phyloP scores from a whole-genome alignment of 2,113 vertebrate species.

The Laticauda laticaudata region DNA sequence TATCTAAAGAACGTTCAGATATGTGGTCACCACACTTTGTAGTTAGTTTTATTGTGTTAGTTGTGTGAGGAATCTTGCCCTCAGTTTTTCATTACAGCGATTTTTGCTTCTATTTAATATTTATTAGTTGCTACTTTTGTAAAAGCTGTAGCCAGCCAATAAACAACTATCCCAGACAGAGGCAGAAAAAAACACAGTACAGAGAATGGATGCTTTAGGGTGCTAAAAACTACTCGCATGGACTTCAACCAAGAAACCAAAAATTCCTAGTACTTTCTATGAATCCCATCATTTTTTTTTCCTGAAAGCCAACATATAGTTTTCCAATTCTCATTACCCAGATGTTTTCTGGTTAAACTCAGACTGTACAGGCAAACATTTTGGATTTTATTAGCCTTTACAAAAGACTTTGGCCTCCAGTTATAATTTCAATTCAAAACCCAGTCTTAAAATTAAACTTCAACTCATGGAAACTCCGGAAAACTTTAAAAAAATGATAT shows the following conservation, averaged over 20 bases:
- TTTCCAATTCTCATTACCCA: not conserved
- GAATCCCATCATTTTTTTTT: not conserved
- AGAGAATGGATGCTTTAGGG: not conserved
- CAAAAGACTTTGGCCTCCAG: not conserved
- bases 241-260: not conserved
- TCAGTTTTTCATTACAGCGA: not conserved
- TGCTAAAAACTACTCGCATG: not conserved
- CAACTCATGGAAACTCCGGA: not conserved
- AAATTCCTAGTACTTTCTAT: not conserved
- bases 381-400: not conserved
- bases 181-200: not conserved
- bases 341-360: not conserved
- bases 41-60: constrained; percentile 14
- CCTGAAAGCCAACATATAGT: not conserved
- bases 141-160: not conserved
- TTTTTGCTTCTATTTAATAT: constrained; percentile 17
- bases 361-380: not conserved
- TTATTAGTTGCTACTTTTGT: constrained; percentile 11
- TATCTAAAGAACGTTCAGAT: constrained; percentile 37
- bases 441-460: not conserved
- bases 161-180: not conserved
- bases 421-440: not conserved
- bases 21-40: constrained; percentile 33
- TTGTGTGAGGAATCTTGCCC: constrained; percentile 5
- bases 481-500: not conserved